Evolutionary conservation across 2,888 invertebrate genomes (phyloP).

Genomic region (Keiferia lycopersicella): DNA sequence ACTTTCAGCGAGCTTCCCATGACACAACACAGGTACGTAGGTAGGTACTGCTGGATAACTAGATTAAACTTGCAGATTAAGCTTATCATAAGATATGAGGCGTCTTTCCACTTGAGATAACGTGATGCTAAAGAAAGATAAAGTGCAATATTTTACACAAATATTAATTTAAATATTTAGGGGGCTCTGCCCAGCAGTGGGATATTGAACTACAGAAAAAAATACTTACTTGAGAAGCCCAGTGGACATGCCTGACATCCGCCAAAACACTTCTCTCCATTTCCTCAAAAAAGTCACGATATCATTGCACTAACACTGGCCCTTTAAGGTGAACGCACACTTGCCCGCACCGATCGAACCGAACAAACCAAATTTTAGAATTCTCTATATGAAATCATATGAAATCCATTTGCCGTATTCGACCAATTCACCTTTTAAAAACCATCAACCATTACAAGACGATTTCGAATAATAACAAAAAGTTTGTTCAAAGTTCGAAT

Average conservation of each 20-base stretch:
- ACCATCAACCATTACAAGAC: slow-evolving; percentile 14
- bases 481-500: slow-evolving; percentile 4
- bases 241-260: slow-evolving; percentile 67
- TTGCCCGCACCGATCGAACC: too few relatives aligned
- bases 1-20: neutral
- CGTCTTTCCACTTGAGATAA: slow-evolving; percentile 4
- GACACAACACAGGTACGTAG: neutral
- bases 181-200: too few relatives aligned
- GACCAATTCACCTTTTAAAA: too few relatives aligned
- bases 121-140: slow-evolving; percentile 14
- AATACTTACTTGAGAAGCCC: slow-evolving; percentile 77
- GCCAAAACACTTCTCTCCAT: slow-evolving; percentile 77
- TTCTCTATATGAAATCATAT: too few relatives aligned
- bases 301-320: slow-evolving; percentile 59
- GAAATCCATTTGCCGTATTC: too few relatives aligned
- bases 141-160: too few relatives aligned
- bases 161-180: too few relatives aligned
- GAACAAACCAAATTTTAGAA: too few relatives aligned
- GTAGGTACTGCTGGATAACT: neutral
- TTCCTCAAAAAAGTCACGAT: slow-evolving; percentile 56
- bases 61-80: slow-evolving; percentile 3
- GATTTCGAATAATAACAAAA: slow-evolving; percentile 8
- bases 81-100: neutral
- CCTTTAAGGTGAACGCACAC: too few relatives aligned
- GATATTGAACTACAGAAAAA: too few relatives aligned